Evolutionary conservation across 1,140 invertebrate genomes (phyloP).

Genomic region (Dreissena polymorpha): DNA sequence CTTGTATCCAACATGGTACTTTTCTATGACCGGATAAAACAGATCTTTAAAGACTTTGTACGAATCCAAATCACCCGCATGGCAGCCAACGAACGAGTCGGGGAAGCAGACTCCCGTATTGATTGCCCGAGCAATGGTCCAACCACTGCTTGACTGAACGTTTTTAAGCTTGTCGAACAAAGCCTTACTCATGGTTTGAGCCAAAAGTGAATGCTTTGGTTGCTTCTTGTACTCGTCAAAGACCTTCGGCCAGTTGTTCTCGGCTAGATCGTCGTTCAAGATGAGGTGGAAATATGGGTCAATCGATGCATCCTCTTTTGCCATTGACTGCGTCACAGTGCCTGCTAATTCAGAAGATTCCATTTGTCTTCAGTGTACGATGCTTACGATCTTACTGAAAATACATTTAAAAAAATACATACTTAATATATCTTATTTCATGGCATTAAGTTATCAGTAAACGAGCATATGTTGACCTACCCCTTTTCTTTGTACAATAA

Average conservation of each 20-base stretch:
- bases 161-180: slow-evolving; percentile 15
- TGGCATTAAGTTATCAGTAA: no score
- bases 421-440: no score
- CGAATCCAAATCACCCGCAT: slow-evolving; percentile 24
- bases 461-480: no score
- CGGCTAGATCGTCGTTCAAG: slow-evolving; percentile 24
- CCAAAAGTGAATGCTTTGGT: slow-evolving; percentile 5
- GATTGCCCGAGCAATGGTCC: slow-evolving; percentile 10
- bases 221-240: background rate
- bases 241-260: slow-evolving; percentile 19
- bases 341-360: no score
- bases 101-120: slow-evolving; percentile 27
- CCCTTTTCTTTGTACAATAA: no score
- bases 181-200: slow-evolving; percentile 5
- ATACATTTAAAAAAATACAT: no score
- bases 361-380: no score
- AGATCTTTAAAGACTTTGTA: slow-evolving; percentile 31
- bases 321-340: background rate
- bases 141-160: background rate
- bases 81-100: slow-evolving; percentile 17
- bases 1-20: slow-evolving; percentile 26
- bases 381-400: no score
- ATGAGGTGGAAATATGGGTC: slow-evolving; percentile 6
- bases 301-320: background rate
- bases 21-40: slow-evolving; percentile 26